Percentiles rank a stretch among this genome's conserved stretches.
Conservation (phyloP, 2,113 vertebrate species). For the Amphiprion ocellaris region DNA sequence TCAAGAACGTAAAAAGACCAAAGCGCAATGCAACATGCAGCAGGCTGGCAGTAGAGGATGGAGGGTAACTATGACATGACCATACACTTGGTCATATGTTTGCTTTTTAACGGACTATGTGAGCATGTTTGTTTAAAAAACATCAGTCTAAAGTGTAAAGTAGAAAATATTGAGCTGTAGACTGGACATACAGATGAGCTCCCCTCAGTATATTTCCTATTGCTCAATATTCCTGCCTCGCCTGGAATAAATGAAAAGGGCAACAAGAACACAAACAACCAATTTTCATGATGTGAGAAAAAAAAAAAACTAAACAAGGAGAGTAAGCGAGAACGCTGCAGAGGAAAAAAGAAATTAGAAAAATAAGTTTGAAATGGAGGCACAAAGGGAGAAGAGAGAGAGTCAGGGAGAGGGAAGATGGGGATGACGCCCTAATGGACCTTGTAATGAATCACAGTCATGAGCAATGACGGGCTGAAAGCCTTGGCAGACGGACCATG, state of each 20-base stretch:
- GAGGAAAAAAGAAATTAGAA: not conserved
- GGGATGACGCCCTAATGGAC: constrained; percentile 13
- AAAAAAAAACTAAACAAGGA: not conserved
- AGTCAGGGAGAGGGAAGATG: not conserved
- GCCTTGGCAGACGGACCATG: not conserved
- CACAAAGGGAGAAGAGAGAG: not conserved
- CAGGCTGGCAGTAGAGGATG: not conserved
- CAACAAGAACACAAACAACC: constrained; percentile 6
- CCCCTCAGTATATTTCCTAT: constrained; percentile 22
- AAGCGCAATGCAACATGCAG: not conserved
- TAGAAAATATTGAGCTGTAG: constrained; percentile 25
- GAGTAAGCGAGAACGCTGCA: not conserved
- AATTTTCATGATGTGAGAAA: not conserved
- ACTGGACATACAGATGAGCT: constrained; percentile 36
- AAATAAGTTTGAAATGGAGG: constrained; percentile 3
- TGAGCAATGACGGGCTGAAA: constrained; percentile 33
- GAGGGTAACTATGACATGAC: not conserved
- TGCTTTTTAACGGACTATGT: not conserved
- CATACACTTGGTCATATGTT: not conserved
- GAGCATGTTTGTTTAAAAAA: constrained; percentile 16
- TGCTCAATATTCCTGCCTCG: not conserved
- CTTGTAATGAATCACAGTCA: constrained; percentile 49
- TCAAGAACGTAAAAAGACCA: not conserved
- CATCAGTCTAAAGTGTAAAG: constrained; percentile 23
- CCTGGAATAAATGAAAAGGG: not conserved